A percentile compares a stretch with the other conserved stretches of the same genome.
phyloP scores from a whole-genome alignment of 2,797 vertebrate genomes.

The Pseudomugil tenellus region DNA sequence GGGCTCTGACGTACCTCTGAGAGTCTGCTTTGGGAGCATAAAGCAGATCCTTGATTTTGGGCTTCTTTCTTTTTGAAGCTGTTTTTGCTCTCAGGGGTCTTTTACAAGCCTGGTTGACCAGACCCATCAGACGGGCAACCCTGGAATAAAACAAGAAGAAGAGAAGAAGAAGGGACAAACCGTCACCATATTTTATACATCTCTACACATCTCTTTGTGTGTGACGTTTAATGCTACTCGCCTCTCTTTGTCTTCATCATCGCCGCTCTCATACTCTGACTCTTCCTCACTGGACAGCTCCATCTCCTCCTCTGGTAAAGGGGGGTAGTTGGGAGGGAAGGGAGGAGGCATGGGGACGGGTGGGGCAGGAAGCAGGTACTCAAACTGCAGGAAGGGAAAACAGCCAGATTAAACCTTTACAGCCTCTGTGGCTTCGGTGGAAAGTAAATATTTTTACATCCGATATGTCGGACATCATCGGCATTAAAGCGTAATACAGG shows the following conservation, averaged over 20 bases:
- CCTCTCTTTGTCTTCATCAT: slow-evolving; percentile 94
- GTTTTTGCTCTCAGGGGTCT: slow-evolving; percentile 87
- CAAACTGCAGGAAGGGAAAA: slow-evolving; percentile 80
- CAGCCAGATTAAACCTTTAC: background rate
- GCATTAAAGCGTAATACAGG: too few relatives aligned
- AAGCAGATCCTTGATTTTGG: slow-evolving; percentile 93
- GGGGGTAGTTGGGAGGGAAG: slow-evolving; percentile 89
- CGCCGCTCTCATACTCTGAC: slow-evolving; percentile 94
- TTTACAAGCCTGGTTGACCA: slow-evolving; percentile 93
- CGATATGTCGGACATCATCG: too few relatives aligned
- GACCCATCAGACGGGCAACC: slow-evolving; percentile 92
- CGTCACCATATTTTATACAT: background rate
- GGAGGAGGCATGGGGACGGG: slow-evolving; percentile 89
- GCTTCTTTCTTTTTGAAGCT: slow-evolving; percentile 89
- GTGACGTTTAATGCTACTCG: slow-evolving; percentile 47
- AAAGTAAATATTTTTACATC: too few relatives aligned
- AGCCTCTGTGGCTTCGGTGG: too few relatives aligned
- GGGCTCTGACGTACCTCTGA: slow-evolving; percentile 85
- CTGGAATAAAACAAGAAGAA: slow-evolving; percentile 72
- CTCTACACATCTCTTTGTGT: background rate
- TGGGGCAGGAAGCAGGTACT: slow-evolving; percentile 81
- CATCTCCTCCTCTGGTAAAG: slow-evolving; percentile 89
- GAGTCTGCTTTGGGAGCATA: slow-evolving; percentile 80
- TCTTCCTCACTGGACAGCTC: slow-evolving; percentile 87
- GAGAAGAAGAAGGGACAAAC: background rate